Base-by-base conservation (phyloP, 2,113 vertebrate species). In the Gymnogyps californianus region DNA sequence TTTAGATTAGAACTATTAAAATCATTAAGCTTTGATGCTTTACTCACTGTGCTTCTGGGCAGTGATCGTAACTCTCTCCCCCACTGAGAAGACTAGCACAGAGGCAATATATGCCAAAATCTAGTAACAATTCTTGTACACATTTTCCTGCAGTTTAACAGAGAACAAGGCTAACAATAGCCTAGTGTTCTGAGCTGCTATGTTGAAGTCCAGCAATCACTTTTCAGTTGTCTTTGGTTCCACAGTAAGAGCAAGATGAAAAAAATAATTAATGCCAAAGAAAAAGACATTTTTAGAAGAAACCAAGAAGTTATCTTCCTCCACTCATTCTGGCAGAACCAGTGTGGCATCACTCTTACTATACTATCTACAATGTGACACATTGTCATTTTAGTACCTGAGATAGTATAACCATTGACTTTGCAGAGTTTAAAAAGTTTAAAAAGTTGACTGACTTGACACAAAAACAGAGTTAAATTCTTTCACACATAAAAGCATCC, bases 101-200 rank as follows among this genome's bases (percentile, higher is more conserved):
- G 47, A 79, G 47, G 59, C 44, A 93, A 36, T 24, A 64, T n/a
- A 91, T 13, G 40, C 47, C 89, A 80, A 82, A 92, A 62, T 54
- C 52, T 55, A 75, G 42, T 20, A 88, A 93, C 80, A 97, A 89
- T 95, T 93, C 75, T 70, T 59, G 25, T 15, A 62, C 51, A 55
- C n/a, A 24, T 94, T 86, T 95, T 86, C 80, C 72, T 78, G 76
- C 64, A 71, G 59, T 90, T 86, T 83, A 83, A 93, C 64, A 78
- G 59, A 55, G 47, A 89, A 54, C 52, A 90, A 66, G 24, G 46
- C 65, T 72, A 79, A 97, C 95, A 97, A 95, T 22, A 79, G 69
- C 52, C 31, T 26, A 89, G 59, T 93, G 90, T 93, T 90, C 67
- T 36, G 55, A 89, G 76, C 59, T 47, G 71, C 83, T 82, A 17